These are phyloP conservation scores for Campoplex capitator DNA, from an alignment of 2,888 invertebrate genomes.

Conservation along the genomic window DNA sequence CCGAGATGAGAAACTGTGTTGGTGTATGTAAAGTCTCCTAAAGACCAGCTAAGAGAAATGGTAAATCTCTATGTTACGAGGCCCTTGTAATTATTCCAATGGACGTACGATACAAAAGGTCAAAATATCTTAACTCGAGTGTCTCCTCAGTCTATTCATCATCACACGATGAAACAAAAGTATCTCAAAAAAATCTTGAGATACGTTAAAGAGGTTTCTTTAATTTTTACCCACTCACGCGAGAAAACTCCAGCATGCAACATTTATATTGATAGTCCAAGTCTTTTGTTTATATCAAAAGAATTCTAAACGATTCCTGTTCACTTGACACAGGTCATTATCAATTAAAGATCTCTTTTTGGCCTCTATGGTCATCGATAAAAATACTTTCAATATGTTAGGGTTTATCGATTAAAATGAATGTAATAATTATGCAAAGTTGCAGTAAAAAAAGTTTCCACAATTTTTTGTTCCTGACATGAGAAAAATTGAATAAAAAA, in stretches of 20 bases:
- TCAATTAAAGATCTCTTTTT: not conserved
- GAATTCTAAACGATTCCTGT: not conserved
- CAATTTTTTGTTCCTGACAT: not conserved
- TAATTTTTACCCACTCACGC: not conserved
- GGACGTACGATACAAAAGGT: slow-evolving; percentile 33
- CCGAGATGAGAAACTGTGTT: slow-evolving; percentile 2
- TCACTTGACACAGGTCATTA: not conserved
- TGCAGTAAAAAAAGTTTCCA: not conserved
- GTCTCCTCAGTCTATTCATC: slow-evolving; percentile 3
- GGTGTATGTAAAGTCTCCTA: not conserved
- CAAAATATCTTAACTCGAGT: slow-evolving; percentile 16
- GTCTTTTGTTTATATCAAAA: not conserved
- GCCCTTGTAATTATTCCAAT: slow-evolving; percentile 53
- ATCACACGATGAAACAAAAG: not conserved
- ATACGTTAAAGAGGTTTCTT: not conserved
- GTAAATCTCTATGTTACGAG: slow-evolving; percentile 51
- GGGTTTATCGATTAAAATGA: not conserved
- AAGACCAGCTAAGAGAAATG: slow-evolving; percentile 24
- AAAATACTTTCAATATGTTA: not conserved
- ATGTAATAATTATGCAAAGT: not conserved
- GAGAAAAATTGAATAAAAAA: slow-evolving; percentile 15
- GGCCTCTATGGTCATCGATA: not conserved
- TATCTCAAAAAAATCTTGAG: not conserved
- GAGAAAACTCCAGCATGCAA: not conserved
- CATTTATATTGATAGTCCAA: not conserved